A percentile compares a stretch with the other conserved stretches of the same genome.
Evolutionary conservation across 2,888 invertebrate genomes (phyloP).

Genomic region (Coronaproctus castanopsis): DNA sequence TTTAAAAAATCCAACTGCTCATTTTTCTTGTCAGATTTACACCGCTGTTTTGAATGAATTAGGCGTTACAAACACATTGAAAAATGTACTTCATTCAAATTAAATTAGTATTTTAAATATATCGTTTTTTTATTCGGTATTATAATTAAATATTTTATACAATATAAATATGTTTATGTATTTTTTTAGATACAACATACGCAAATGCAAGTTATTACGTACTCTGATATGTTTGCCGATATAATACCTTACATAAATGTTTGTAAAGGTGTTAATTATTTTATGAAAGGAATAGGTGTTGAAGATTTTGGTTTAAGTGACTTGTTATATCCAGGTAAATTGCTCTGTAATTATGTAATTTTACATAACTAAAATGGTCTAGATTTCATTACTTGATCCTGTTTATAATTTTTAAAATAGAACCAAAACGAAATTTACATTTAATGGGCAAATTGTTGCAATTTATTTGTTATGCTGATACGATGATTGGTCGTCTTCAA

Average conservation of each 20-base stretch:
- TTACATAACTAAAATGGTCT: no score
- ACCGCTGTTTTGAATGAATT: conserved; percentile 6
- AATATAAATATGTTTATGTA: no score
- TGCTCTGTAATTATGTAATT: no score
- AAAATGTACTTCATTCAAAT: not conserved
- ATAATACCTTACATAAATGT: conserved; percentile 9
- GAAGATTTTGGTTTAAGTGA: conserved; percentile 8
- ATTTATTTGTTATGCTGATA: not conserved
- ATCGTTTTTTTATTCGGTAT: no score
- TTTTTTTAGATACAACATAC: conserved; percentile 10
- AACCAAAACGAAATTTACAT: not conserved
- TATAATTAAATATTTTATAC: not conserved
- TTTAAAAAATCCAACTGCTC: conserved; percentile 8
- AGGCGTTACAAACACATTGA: conserved; percentile 1
- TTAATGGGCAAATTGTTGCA: not conserved
- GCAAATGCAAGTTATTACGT: conserved; percentile 10
- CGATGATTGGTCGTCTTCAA: not conserved
- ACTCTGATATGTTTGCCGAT: conserved; percentile 10
- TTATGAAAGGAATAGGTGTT: conserved; percentile 3
- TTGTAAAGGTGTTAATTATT: conserved; percentile 5
- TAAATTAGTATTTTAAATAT: no score
- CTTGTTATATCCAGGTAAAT: conserved; percentile 6
- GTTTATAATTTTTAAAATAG: not conserved
- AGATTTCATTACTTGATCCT: no score
- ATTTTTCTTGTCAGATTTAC: conserved; percentile 4